Evolutionary conservation across 30 jellyfish, hydroid and myxozoan species (phyloP).

Genomic region (Clytia hemisphaerica): DNA sequence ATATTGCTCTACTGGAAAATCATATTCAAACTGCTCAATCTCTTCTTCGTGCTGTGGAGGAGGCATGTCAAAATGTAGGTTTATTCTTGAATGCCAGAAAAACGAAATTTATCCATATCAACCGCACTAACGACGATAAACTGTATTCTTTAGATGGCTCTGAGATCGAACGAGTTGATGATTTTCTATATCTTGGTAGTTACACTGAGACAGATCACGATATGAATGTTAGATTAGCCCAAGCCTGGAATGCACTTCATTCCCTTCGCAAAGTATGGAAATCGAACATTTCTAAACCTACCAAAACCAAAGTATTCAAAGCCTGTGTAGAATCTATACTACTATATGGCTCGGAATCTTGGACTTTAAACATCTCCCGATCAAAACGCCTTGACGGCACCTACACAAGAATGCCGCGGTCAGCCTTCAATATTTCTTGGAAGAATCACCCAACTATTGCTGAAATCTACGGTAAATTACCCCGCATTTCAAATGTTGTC

Average conservation of each 20-base stretch:
- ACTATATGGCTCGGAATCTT: slow-evolving; percentile 19
- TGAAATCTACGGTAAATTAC: slow-evolving; percentile 24
- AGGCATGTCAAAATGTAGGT: no score
- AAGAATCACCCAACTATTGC: slow-evolving; percentile 2
- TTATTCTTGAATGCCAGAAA: no score
- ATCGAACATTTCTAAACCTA: neutral
- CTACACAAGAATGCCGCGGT: slow-evolving; percentile 18
- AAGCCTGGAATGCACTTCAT: slow-evolving; percentile 10
- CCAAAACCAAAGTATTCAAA: slow-evolving; percentile 1
- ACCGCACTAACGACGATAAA: no score
- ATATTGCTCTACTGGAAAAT: no score
- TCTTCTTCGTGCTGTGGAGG: no score
- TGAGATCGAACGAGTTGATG: no score
- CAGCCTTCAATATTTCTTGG: slow-evolving; percentile 17
- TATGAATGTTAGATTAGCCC: neutral
- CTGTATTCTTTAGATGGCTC: no score
- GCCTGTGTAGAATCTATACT: slow-evolving; percentile 17
- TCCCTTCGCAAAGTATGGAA: slow-evolving; percentile 9
- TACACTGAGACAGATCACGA: no score
- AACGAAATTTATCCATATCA: no score
- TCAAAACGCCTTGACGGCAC: neutral
- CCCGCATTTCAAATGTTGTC: slow-evolving; percentile 4
- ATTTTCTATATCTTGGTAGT: no score
- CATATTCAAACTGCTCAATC: no score
- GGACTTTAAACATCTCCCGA: slow-evolving; percentile 8